Base-by-base conservation (phyloP, 1,140 invertebrate species). In the Drosophila mauritiana region DNA sequence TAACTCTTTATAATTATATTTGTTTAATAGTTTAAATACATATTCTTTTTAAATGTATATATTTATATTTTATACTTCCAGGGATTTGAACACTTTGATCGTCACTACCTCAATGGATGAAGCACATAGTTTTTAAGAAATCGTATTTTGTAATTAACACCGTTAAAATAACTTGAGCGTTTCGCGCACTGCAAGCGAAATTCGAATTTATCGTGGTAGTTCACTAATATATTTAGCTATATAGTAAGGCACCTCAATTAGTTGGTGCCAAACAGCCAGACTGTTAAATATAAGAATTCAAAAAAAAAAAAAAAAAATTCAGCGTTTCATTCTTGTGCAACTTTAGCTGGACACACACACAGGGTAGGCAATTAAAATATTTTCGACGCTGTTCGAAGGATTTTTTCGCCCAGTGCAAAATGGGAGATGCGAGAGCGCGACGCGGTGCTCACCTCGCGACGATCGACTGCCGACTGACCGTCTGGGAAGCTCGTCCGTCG, bases 381-480 rank as follows among this genome's bases (percentile, higher is more conserved):
- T 49, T 68, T 64, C 20, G 31, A 43, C 67, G 48, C 34, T 69
- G 1, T 36, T 57, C 34, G 2, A 37, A 48, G 63, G 46, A 48
- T 56, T 6, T 46, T 53, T 34, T 68, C 59, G 42, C 45, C 45
- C 37, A 27, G 45, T 46, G 45, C 36, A 62, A 31, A 42, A 43
- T 17, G 20, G 25, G 7, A 34, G 25, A 40, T 34, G 42, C 8
- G 43, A 27, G 31, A n/a, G 31, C 34, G 27, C 48, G n/a, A n/a
- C 31, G 54, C 55, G 73, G 42, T 78, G 76, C 51, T 69, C 56
- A 67, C 31, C 45, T 55, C 56, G 76, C 63, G 68, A 77, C 72
- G 83, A 63, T 46, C 84, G 64, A 70, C 45, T 73, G 84, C 56
- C 84, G 83, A 88, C 79, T 88, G 83, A 43, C 42, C 48, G 76